phyloP scores from a whole-genome alignment of 64 coral and sea anemone species.

The Stylophora pistillata region DNA sequence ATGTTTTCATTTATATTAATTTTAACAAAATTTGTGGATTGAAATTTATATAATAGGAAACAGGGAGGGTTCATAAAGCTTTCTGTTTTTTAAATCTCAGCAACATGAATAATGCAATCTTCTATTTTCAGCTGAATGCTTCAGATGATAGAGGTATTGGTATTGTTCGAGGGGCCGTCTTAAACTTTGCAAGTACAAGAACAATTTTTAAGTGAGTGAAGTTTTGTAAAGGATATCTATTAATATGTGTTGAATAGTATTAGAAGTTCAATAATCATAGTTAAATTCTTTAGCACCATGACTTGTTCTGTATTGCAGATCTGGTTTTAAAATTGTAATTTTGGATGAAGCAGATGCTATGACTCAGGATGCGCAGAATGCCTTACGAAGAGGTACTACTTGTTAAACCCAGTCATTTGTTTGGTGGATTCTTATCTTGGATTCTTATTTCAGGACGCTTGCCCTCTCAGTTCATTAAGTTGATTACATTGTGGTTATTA shows the following conservation, averaged over 20 bases:
- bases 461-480: neutral
- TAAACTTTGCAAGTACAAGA: slow-evolving; percentile 99
- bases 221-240: no score
- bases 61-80: no score
- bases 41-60: no score
- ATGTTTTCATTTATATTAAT: no score
- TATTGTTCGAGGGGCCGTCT: slow-evolving; percentile 85
- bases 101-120: no score
- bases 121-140: slow-evolving; percentile 91
- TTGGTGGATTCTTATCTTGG: no score
- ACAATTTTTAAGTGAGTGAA: slow-evolving; percentile 97
- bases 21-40: no score
- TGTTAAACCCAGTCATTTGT: no score
- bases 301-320: slow-evolving; percentile 52
- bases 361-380: slow-evolving; percentile 99
- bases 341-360: slow-evolving; percentile 99
- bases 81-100: no score
- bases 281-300: neutral
- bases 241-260: no score
- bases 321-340: slow-evolving; percentile 97
- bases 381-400: slow-evolving; percentile 80
- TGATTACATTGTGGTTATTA: neutral
- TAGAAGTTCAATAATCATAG: neutral
- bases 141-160: slow-evolving; percentile 99
- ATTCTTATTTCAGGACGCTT: neutral